These are phyloP conservation scores for Deilephila porcellus DNA, from an alignment of 2,888 invertebrate species.

Conservation along the genomic window DNA sequence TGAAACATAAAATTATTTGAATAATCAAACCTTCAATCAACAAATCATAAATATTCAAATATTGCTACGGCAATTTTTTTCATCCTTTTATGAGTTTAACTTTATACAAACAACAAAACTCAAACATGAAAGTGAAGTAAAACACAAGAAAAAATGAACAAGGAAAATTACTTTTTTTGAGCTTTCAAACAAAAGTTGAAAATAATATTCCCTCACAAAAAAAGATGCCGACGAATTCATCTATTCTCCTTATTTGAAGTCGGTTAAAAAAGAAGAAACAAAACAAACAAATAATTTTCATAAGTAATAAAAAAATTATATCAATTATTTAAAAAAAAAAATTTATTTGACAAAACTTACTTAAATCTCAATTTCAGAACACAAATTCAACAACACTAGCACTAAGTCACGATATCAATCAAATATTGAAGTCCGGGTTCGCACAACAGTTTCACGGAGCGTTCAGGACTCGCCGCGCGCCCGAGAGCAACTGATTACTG, in stretches of 20 bases:
- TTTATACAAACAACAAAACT: too few relatives aligned
- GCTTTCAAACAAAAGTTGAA: too few relatives aligned
- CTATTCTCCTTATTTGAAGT: too few relatives aligned
- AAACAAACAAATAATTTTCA: not conserved
- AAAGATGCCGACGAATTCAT: too few relatives aligned
- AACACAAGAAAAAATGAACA: too few relatives aligned
- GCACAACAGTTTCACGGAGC: not conserved
- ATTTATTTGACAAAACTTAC: not conserved
- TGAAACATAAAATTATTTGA: too few relatives aligned
- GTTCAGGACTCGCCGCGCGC: not conserved
- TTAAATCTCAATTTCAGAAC: not conserved
- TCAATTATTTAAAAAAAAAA: not conserved
- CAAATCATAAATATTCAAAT: too few relatives aligned
- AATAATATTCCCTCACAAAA: not conserved
- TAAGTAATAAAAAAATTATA: not conserved
- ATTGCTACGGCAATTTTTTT: too few relatives aligned
- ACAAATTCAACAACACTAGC: not conserved
- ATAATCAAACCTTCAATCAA: too few relatives aligned
- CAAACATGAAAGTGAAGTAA: too few relatives aligned
- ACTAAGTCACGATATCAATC: not conserved
- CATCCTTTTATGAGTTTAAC: too few relatives aligned
- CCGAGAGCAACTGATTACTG: constrained; percentile 15
- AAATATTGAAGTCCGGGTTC: not conserved
- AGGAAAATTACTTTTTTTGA: too few relatives aligned
- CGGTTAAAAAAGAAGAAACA: not conserved